A percentile compares a stretch with the other conserved stretches of the same genome.
These are phyloP conservation scores for Folsomia candida DNA, from an alignment of 2,888 invertebrate species.

Conservation along the genomic window DNA sequence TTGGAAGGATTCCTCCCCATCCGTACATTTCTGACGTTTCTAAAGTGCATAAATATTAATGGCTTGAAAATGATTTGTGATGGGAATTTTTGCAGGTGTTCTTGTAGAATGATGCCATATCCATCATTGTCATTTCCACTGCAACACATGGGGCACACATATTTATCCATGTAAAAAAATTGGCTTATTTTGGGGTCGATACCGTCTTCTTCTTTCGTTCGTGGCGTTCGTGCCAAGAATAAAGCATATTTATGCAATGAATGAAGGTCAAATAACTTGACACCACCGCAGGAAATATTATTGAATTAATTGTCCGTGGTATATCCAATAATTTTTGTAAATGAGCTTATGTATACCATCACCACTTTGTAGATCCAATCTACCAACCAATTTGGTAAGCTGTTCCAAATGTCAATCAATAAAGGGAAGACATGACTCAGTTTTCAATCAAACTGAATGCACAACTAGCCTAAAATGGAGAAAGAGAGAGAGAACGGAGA, in stretches of 20 bases:
- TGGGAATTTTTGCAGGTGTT: conserved; percentile 27
- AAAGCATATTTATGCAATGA: not conserved
- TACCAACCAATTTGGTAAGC: no score
- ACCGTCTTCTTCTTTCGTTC: not conserved
- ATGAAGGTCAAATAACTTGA: no score
- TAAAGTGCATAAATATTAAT: conserved; percentile 4
- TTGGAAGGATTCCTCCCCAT: no score
- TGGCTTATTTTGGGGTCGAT: not conserved
- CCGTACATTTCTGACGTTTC: no score
- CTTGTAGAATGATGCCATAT: conserved; percentile 7
- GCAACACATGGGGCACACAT: not conserved
- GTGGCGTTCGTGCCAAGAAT: no score
- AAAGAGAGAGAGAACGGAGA: no score
- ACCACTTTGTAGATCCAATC: no score
- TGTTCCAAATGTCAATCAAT: not conserved
- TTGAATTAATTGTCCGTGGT: no score
- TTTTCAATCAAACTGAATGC: not conserved
- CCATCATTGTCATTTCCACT: conserved; percentile 24
- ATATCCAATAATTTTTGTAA: no score
- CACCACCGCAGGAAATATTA: no score
- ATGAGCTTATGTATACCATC: no score
- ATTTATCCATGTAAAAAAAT: not conserved
- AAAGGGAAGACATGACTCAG: not conserved
- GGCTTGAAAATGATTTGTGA: conserved; percentile 21
- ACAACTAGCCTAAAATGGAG: not conserved